These are phyloP conservation scores for Brachionus koreanus DNA, from an alignment of 1,140 invertebrate species.

Conservation along the genomic window DNA sequence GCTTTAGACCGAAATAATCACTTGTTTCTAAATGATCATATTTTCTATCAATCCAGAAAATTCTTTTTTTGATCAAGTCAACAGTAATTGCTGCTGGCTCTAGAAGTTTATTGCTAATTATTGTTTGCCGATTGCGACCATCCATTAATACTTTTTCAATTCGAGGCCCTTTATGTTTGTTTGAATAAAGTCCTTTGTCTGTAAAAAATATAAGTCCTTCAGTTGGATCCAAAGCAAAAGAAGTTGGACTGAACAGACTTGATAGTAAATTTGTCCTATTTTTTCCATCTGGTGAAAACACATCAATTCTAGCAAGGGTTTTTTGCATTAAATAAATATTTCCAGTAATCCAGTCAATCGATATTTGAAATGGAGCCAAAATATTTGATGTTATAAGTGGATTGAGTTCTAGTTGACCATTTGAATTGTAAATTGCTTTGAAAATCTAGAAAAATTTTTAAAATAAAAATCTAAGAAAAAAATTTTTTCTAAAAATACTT, in stretches of 20 bases:
- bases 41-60: constrained; percentile 38
- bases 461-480: neutral
- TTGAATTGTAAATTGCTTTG: neutral
- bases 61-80: constrained; percentile 59
- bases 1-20: constrained; percentile 13
- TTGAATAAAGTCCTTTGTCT: constrained; percentile 76
- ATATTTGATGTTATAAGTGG: neutral
- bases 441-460: neutral
- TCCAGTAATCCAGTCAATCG: constrained; percentile 25
- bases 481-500: neutral
- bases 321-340: constrained; percentile 23
- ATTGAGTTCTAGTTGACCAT: neutral
- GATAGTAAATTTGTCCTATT: neutral
- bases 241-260: neutral
- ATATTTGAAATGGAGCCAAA: neutral
- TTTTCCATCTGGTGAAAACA: neutral
- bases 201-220: constrained; percentile 51
- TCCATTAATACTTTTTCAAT: constrained; percentile 85
- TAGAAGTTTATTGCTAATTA: constrained; percentile 84
- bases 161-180: constrained; percentile 31
- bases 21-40: constrained; percentile 41
- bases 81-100: constrained; percentile 79
- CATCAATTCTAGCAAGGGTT: neutral
- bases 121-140: constrained; percentile 71
- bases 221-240: constrained; percentile 22